Evolutionary conservation across 2,888 invertebrate species (phyloP).

Genomic region (Selenia dentaria): DNA sequence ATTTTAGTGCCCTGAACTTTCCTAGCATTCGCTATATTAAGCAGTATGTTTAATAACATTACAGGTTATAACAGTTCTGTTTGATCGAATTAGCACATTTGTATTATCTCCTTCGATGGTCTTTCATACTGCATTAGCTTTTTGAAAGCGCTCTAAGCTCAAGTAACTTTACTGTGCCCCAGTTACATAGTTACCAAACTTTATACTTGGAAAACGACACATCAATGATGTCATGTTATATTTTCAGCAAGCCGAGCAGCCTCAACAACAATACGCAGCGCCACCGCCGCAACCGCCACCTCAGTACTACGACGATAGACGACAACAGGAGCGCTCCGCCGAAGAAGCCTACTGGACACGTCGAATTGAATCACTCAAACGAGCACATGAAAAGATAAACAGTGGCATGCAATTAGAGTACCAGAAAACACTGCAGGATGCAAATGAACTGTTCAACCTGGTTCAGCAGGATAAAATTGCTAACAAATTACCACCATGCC

Average conservation of each 20-base stretch:
- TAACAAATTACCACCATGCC: slow-evolving; percentile 70
- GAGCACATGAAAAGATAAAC: slow-evolving; percentile 73
- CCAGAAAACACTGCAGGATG: slow-evolving; percentile 73
- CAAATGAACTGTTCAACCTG: slow-evolving; percentile 67
- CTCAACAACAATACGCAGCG: slow-evolving; percentile 45
- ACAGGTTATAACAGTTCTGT: slow-evolving; percentile 7
- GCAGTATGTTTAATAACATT: background rate
- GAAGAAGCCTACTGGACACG: slow-evolving; percentile 77
- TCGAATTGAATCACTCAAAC: slow-evolving; percentile 70
- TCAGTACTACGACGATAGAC: slow-evolving; percentile 57
- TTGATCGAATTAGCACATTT: no score
- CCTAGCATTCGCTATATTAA: no score
- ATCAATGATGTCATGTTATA: slow-evolving; percentile 1
- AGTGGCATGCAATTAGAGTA: slow-evolving; percentile 71
- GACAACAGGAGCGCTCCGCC: slow-evolving; percentile 59
- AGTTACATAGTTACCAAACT: no score
- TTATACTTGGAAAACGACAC: no score
- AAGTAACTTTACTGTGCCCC: no score
- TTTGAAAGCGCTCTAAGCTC: no score
- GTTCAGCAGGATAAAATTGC: slow-evolving; percentile 62
- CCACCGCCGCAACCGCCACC: slow-evolving; percentile 56
- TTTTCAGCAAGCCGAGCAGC: slow-evolving; percentile 68
- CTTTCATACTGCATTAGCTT: no score
- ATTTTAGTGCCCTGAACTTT: background rate
- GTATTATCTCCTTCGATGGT: no score